A percentile compares a stretch with the other conserved stretches of the same genome.
Conservation (phyloP, 1,140 invertebrate species). For the Dinothrombium tinctorium region DNA sequence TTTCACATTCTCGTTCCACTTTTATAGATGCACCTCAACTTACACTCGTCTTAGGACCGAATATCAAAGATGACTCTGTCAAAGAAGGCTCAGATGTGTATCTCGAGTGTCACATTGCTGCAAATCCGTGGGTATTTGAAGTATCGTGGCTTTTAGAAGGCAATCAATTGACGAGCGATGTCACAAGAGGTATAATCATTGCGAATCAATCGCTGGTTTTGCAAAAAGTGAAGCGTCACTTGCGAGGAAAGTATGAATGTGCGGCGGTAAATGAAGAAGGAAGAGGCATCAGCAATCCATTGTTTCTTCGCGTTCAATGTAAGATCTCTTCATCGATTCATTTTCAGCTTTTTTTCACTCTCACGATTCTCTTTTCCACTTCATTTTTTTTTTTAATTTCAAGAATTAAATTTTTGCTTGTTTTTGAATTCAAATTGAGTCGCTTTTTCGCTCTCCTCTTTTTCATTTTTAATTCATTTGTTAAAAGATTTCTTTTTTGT, state of each 20-base stretch:
- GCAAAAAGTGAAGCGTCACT: constrained; percentile 17
- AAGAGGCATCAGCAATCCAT: constrained; percentile 51
- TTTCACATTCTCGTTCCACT: constrained; percentile 13
- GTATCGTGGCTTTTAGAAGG: constrained; percentile 55
- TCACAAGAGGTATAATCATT: constrained; percentile 49
- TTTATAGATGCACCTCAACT: constrained; percentile 54
- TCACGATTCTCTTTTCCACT: too few species aligned
- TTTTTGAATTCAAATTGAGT: too few species aligned
- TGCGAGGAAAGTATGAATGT: constrained; percentile 40
- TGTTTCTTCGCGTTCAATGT: constrained; percentile 66
- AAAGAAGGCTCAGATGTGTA: constrained; percentile 1
- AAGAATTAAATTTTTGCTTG: too few species aligned
- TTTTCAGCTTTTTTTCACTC: too few species aligned
- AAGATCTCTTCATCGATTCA: too few species aligned
- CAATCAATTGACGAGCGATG: constrained; percentile 28
- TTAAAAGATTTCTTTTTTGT: too few species aligned
- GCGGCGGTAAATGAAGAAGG: constrained; percentile 67
- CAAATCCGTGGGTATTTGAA: constrained; percentile 56
- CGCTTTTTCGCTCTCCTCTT: too few species aligned
- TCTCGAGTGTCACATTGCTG: constrained; percentile 30
- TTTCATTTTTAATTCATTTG: too few species aligned
- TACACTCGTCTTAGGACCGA: constrained; percentile 50
- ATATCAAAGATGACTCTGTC: constrained; percentile 24
- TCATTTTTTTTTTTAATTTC: too few species aligned
- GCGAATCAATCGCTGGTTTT: constrained; percentile 36